Evolutionary conservation across 2,888 invertebrate species (phyloP).

Genomic region (Chironomus riparius): DNA sequence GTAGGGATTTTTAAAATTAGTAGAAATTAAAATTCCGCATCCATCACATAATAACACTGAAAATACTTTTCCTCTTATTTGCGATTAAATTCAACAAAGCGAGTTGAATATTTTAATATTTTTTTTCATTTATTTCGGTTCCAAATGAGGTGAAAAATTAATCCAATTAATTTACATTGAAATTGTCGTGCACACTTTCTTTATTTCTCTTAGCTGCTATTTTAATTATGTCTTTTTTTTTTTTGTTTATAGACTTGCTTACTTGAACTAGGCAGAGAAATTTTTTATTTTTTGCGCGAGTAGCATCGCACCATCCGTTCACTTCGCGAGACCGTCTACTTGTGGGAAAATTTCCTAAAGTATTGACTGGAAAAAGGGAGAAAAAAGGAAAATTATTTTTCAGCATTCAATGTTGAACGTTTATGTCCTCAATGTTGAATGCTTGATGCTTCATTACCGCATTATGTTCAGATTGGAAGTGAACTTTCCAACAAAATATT

Average conservation of each 20-base stretch:
- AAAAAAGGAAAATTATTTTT: neutral
- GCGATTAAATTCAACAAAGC: too few species aligned
- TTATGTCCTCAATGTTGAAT: neutral
- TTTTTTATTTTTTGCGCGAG: neutral
- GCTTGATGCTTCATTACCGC: neutral
- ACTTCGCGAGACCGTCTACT: conserved; percentile 16
- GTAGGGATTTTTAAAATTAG: too few species aligned
- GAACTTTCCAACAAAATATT: neutral
- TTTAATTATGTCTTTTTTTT: too few species aligned
- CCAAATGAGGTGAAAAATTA: neutral
- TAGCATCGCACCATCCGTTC: conserved; percentile 7
- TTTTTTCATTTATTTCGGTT: too few species aligned
- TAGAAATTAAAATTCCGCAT: too few species aligned
- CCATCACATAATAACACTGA: too few species aligned
- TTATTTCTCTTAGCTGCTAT: too few species aligned
- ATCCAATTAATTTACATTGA: neutral
- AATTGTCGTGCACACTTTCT: too few species aligned
- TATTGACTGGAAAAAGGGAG: conserved; percentile 14
- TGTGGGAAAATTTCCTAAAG: neutral
- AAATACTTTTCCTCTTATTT: neutral
- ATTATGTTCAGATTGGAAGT: neutral
- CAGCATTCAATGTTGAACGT: conserved; percentile 4
- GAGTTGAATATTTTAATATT: too few species aligned
- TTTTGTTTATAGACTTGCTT: too few species aligned
- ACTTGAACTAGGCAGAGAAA: neutral